Evolutionary conservation across 1,140 invertebrate genomes (phyloP), one percentile per base, ranked within the genome.

Genomic region (Rhyacophila brunnea): DNA sequence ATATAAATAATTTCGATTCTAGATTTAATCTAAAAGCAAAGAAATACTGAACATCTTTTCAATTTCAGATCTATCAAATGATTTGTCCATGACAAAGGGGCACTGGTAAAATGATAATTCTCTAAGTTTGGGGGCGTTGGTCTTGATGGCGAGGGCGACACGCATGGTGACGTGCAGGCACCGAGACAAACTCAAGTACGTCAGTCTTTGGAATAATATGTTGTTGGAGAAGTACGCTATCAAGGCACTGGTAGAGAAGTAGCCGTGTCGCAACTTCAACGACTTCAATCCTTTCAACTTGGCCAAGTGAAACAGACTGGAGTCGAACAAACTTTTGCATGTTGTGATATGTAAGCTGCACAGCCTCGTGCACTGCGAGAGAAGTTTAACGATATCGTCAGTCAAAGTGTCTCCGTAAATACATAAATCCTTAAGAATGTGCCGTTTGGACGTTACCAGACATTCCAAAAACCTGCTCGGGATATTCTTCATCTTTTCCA

Each of bases 401-500:
- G 78, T 78, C 19, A 80, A 62, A 52, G 76, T 80, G 53, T 80
- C 77, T 19, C 77, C 77, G 67, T 80, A 78, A 50, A 78, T 77
- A 53, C 75, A 70, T 50, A 80, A 65, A 35, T 76, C 73, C 68
- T 68, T 68, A 11, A 80, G 66, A 18, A 70, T 72, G 4, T 69
- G 68, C 55, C 74, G 70, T 67, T 78, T 78, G 4, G 70, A 76
- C 50, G 63, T 66, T 23, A 80, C 63, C 38, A 80, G 70, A 57
- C 72, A 71, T 67, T 77, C 75, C 17, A 80, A 66, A 54, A 80
- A 80, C 44, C 74, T 71, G 36, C 71, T 70, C 7, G 78, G 78
- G 50, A 80, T 78, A 68, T 80, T 80, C 62, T 78, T 80, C 77
- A 80, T 80, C 62, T 80, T 80, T 45, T 80, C 77, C 71, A 80